Evolutionary conservation across 2,113 vertebrate genomes (phyloP).

Genomic region (Capra hircus): DNA sequence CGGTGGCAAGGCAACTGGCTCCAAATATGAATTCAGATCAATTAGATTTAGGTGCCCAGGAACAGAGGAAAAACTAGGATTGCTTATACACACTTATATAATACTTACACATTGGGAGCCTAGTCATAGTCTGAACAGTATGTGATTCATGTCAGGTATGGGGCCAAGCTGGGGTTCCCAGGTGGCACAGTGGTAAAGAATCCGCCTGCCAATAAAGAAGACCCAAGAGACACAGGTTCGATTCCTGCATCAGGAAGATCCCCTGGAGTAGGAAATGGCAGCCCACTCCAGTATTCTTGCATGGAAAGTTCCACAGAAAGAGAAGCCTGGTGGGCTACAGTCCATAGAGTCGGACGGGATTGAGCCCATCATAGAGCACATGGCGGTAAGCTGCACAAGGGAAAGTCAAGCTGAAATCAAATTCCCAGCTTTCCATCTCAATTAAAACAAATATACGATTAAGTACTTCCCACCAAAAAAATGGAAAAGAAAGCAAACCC

Average conservation of each 20-base stretch:
- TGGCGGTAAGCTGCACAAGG: not conserved
- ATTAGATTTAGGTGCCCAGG: not conserved
- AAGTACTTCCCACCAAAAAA: not conserved
- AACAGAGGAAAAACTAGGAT: not conserved
- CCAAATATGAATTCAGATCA: not conserved
- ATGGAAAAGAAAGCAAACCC: not conserved
- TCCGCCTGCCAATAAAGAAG: not conserved
- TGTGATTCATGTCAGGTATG: not conserved
- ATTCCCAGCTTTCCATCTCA: not conserved
- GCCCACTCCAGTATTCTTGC: not conserved
- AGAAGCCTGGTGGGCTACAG: not conserved
- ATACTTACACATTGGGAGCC: not conserved
- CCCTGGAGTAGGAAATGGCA: not conserved
- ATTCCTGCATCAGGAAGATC: not conserved
- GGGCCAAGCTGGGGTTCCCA: not conserved
- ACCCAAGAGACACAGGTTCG: not conserved
- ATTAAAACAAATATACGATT: not conserved
- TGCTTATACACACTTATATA: not conserved
- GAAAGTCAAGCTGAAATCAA: not conserved
- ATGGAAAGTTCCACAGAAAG: not conserved
- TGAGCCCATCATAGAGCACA: not conserved
- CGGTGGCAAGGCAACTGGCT: not conserved
- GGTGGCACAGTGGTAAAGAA: not conserved
- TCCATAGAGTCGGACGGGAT: not conserved
- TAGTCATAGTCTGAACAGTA: not conserved